Conservation (phyloP, 2,888 invertebrate species). For the Pheosia tremula region DNA sequence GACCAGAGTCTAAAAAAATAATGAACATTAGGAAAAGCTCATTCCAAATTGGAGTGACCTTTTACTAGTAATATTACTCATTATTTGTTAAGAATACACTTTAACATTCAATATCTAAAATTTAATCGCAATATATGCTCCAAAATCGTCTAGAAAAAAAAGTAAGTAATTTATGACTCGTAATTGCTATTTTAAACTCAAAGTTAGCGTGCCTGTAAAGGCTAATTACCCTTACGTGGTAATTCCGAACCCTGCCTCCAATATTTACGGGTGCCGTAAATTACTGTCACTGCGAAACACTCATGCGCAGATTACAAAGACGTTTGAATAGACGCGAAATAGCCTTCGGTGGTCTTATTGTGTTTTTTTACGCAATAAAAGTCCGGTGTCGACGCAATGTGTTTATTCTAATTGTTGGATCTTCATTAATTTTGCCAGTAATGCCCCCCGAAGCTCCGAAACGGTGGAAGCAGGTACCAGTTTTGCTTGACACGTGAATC, state of each 20-base stretch:
- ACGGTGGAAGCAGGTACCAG: constrained; percentile 22
- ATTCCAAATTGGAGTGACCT: no score
- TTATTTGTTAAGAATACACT: no score
- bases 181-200: neutral
- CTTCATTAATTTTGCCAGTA: constrained; percentile 65
- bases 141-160: neutral
- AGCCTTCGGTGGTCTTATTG: constrained; percentile 57
- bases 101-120: no score
- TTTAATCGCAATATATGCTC: no score
- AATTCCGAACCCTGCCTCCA: neutral
- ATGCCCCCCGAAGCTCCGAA: constrained; percentile 46
- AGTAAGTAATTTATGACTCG: neutral
- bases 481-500: constrained; percentile 21
- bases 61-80: no score
- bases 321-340: constrained; percentile 47
- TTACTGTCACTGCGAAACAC: constrained; percentile 40
- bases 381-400: constrained; percentile 41
- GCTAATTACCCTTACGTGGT: neutral
- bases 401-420: constrained; percentile 63
- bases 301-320: constrained; percentile 39
- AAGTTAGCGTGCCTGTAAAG: neutral
- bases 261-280: constrained; percentile 34
- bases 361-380: constrained; percentile 60
- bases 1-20: no score
- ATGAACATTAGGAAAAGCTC: no score